These are phyloP conservation scores for Thalassarche chlororhynchos DNA, from an alignment of 2,113 vertebrate species.

Conservation along the genomic window DNA sequence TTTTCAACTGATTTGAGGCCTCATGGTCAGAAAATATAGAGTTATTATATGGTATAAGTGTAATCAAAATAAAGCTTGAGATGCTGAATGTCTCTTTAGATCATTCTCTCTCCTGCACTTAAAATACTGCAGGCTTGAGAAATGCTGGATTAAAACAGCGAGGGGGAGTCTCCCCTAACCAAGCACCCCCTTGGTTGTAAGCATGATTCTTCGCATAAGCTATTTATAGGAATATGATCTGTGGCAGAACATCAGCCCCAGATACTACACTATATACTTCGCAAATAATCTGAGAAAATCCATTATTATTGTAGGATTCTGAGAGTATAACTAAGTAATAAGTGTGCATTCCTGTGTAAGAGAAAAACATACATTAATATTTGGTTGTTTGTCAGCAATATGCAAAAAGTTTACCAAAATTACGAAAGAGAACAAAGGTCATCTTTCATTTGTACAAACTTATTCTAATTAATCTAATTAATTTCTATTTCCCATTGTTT, in stretches of 20 bases:
- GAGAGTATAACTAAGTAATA: neutral
- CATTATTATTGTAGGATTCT: neutral
- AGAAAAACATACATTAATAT: neutral
- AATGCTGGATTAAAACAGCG: neutral
- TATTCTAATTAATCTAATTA: neutral
- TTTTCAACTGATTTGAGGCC: neutral
- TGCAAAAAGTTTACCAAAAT: neutral
- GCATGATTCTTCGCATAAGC: neutral
- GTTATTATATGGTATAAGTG: neutral
- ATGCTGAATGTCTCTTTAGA: neutral
- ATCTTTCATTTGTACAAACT: neutral
- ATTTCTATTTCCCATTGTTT: neutral
- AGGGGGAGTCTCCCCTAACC: neutral
- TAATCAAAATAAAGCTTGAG: neutral
- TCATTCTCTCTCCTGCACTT: neutral
- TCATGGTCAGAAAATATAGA: neutral
- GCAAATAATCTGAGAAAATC: neutral
- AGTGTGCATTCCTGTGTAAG: neutral
- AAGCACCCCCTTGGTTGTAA: neutral
- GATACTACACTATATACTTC: neutral
- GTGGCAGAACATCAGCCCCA: neutral
- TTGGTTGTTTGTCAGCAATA: neutral
- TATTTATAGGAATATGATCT: neutral
- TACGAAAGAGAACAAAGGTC: neutral
- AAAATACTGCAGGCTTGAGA: neutral